Evolutionary conservation across 2,888 invertebrate genomes (phyloP), one percentile per base, ranked within the genome.

Genomic region (Cheilosia vernalis): DNA sequence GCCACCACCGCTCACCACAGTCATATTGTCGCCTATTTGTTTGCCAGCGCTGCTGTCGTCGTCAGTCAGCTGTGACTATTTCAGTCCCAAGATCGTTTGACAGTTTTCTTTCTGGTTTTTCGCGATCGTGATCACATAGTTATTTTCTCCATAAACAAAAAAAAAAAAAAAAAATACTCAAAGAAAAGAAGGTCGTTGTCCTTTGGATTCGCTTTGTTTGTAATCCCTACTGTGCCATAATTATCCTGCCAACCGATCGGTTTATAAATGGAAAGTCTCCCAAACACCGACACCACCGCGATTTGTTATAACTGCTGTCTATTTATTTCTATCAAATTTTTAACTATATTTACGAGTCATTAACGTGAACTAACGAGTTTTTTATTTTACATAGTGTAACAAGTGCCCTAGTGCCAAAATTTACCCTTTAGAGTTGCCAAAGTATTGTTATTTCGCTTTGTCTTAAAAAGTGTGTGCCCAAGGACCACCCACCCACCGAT

Each of bases 351-450:
- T 24, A 42, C 69, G 74, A 70, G 56, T 33, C 27, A 10, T 60
- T 63, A 61, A 49, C 37, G 10, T 10, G n/a, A 17, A 55, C 30
- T 13, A 5, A 24, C 13, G 13, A 21, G 21, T 24, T 21, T 21
- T 1, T 2, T 1, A 5, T 15, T 24, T 13, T n/a, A 51, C 13
- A 5, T 21, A 13, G 51, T 24, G 10, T 51, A 24, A n/a, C 24
- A 53, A 72, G 60, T 72, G 66, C 61, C 66, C 49, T 53, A 55
- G 66, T 85, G 81, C 84, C 78, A 80, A 87, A 74, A 24, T 37
- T 2, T 19, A 40, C n/a, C 17, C 40, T 15, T 2, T 24, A 19
- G 21, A 42, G 53, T 42, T 73, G 73, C 73, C 73, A 63, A 73
- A 4, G 17, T 7, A 17, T 47, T 19, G 47, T 19, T 19, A 47